These are phyloP conservation scores for Dorcus parallelipipedus DNA, from an alignment of 2,888 invertebrate species.

Conservation along the genomic window DNA sequence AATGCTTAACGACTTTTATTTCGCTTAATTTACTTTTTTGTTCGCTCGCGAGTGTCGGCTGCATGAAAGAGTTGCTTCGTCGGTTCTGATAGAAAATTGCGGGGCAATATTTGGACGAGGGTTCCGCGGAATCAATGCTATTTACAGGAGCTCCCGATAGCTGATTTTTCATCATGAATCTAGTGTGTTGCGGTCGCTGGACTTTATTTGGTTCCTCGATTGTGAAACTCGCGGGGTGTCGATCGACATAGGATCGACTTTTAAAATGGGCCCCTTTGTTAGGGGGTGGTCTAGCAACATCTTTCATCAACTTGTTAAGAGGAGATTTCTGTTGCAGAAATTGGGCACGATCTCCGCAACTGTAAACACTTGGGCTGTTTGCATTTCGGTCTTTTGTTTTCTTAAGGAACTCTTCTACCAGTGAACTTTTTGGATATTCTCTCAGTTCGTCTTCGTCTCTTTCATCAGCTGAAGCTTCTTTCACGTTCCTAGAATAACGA, in stretches of 20 bases:
- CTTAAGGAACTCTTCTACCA: slow-evolving; percentile 34
- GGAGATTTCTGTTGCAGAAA: slow-evolving; percentile 3
- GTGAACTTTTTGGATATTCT: slow-evolving; percentile 24
- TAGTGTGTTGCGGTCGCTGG: slow-evolving; percentile 12
- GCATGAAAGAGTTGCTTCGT: slow-evolving; percentile 36
- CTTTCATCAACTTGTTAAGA: neutral
- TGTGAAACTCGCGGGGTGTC: slow-evolving; percentile 6
- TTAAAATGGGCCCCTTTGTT: slow-evolving; percentile 1
- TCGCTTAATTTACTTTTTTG: slow-evolving; percentile 38
- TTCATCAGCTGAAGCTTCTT: too few relatives aligned
- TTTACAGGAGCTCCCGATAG: slow-evolving; percentile 6
- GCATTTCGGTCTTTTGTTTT: slow-evolving; percentile 4
- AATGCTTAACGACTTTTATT: slow-evolving; percentile 30
- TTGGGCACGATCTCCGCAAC: slow-evolving; percentile 2
- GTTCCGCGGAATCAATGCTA: neutral
- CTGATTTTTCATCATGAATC: slow-evolving; percentile 21
- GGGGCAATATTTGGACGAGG: too few relatives aligned
- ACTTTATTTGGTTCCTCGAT: neutral
- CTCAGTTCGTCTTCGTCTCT: too few relatives aligned
- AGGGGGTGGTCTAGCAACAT: neutral
- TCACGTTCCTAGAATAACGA: neutral
- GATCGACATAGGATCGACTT: slow-evolving; percentile 22
- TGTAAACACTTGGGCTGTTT: slow-evolving; percentile 1
- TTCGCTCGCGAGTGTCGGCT: slow-evolving; percentile 42
- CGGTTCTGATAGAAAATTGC: neutral